Evolutionary conservation across 2,888 invertebrate species (phyloP), one percentile per base, ranked within the genome.

Genomic region (Cremastinae sp.): DNA sequence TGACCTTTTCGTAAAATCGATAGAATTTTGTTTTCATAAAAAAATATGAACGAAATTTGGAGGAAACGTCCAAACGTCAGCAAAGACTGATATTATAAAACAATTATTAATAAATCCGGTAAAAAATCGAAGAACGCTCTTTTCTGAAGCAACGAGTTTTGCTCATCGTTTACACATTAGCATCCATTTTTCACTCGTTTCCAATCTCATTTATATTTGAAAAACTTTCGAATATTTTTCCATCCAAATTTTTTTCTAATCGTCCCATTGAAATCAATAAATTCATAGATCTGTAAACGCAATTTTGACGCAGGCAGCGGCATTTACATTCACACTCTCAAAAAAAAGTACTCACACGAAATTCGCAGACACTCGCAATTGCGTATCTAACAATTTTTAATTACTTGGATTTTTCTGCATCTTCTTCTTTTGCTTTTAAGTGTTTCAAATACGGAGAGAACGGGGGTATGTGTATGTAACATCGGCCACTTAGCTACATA

Each of bases 401-500:
- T 74, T 58, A 62, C 39, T 58, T 51, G 39, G 8, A 14, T 51
- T 43, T 35, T 61, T 61, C 58, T 56, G 43, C 4, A 10, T 49
- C 56, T 14, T 65, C 22, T 61, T 75, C 43, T 47, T 59, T 47
- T 49, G 47, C 39, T 53, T 69, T 37, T 68, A 78, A 76, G 74
- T 80, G 73, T 74, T 81, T 81, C 72, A 79, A 83, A 79, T 85
- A 86, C 80, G 79, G 79, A 84, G 84, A 85, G 81, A 84, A 84
- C 75, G 71, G 70, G 28, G 28, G 28, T 28, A 28, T 78, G 75
- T 83, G 76, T 82, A 80, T 75, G 80, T 78, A 86, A 87, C 87
- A 88, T 82, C 84, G 84, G 88, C 84, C 85, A 86, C 84, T 84
- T 84, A 84, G 78, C 88, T 89, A 88, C 82, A 82, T 87, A 89